Percentiles rank a stretch among this genome's conserved stretches.
These are phyloP conservation scores for Octonoba sinensis DNA, from an alignment of 2,888 invertebrate genomes.

Conservation along the genomic window DNA sequence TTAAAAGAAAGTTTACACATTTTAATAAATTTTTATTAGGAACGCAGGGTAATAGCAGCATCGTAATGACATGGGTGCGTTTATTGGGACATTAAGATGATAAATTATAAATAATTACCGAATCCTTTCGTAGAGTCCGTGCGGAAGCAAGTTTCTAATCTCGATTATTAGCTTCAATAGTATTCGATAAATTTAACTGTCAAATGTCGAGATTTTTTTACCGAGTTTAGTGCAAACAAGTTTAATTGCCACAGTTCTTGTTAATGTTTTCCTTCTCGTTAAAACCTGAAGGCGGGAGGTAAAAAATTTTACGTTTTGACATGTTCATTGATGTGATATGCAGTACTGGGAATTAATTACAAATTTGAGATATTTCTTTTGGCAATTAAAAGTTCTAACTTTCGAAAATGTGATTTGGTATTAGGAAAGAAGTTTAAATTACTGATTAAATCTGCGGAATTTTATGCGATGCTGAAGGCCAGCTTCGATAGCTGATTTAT, in stretches of 20 bases:
- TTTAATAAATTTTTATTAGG: conserved; percentile 61
- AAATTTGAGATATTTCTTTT: conserved; percentile 1
- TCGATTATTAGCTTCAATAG: conserved; percentile 56
- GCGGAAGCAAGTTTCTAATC: conserved; percentile 47
- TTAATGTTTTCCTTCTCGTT: conserved; percentile 39
- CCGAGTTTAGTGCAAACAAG: conserved; percentile 30
- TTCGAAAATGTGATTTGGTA: conserved; percentile 6
- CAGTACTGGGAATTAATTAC: conserved; percentile 24
- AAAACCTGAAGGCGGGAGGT: background rate
- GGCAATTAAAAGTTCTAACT: conserved; percentile 5
- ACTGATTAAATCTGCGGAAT: conserved; percentile 5
- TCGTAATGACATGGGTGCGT: conserved; percentile 46
- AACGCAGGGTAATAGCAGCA: conserved; percentile 19
- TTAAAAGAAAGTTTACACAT: conserved; percentile 50
- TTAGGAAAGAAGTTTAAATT: conserved; percentile 3
- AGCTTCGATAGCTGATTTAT: too few relatives aligned
- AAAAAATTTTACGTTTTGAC: conserved; percentile 23
- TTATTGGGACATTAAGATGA: conserved; percentile 63
- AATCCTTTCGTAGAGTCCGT: conserved; percentile 35
- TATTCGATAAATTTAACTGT: conserved; percentile 53
- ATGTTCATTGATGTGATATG: conserved; percentile 33
- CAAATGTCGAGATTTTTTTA: conserved; percentile 38
- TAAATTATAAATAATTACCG: conserved; percentile 62
- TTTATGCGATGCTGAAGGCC: background rate
- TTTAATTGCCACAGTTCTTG: conserved; percentile 45